Evolutionary conservation across 2,888 invertebrate species (phyloP), one percentile per base, ranked within the genome.

Genomic region (Megastigmus dorsalis): DNA sequence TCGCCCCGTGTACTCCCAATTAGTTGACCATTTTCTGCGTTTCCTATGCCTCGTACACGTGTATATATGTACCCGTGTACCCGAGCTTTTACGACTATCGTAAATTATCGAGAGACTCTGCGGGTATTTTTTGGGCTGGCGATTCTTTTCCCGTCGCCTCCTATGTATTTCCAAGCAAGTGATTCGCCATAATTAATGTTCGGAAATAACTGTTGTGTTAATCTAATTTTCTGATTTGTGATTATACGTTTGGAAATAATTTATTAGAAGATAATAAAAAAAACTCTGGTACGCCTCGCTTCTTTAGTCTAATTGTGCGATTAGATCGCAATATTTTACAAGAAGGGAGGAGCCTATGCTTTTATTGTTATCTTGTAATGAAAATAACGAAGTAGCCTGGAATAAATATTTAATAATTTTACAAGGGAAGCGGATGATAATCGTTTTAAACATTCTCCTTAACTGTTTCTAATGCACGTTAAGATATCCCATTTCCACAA

Each of bases 1-100:
- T 33, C 15, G 43, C 38, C 13, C 0, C 43, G n/a, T n/a, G n/a
- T n/a, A n/a, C 41, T 50, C 33, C 50, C 54, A 62, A 57, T 72
- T 59, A 72, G 48, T 48, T 71, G 48, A 36, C 13, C 52, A 63
- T 63, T 71, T 63, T 71, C 55, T 57, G n/a, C 20, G 2, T 36
- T 63, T 50, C n/a, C 9, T 20, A 23, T 23, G 9, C 45, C 45
- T 55, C 23, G 20, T 28, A 23, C 2, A 26, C 3, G 52, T n/a
- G n/a, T n/a, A n/a, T n/a, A n/a, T n/a, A n/a, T n/a, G n/a, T n/a
- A n/a, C n/a, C n/a, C 23, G 9, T 7, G 52, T 36, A 15, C 2
- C 23, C 23, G 60, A 23, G 30, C 18, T 3, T 36, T 4, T n/a
- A 28, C 13, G 30, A 7, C 26, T 28, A 41, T 38, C 23, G 15